Base-by-base conservation (phyloP, 2,888 invertebrate genomes). In the Eumerus sabulonum region DNA sequence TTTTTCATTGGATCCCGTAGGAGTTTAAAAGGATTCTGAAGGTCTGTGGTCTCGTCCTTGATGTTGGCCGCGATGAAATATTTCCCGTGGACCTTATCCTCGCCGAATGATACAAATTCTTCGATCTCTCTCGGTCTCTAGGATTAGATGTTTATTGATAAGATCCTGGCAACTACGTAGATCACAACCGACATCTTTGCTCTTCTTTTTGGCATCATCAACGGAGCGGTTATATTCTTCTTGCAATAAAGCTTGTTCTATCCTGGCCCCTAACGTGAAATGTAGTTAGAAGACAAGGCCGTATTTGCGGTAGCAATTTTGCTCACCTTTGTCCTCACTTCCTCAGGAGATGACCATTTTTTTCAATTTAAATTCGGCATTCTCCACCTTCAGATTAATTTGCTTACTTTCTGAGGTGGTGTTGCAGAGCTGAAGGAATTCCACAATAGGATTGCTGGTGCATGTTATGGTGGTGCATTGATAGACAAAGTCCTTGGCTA, bases 61-160 rank as follows among this genome's bases (percentile, higher is more conserved):
- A 99, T 98, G 82, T 94, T 94, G 1, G 92, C 93, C 1, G 96
- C 94, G 90, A 98, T 98, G 89, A 98, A 99, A 90, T 99, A 98
- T 0, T 97, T 98, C 74, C 95, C 96, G 35, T 96, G 94, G 0
- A 95, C 96, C 93, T 99, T 94, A 88, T 97, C 95, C 82, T 95
- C 93, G 9, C 98, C 97, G 86, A 94, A 92, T 0, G 92, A 92
- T 0, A 94, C 93, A 12, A 98, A 91, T 67, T 94, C 93, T 36
- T 92, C 91, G 1, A 98, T 94, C 83, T 95, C 94, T 91, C 85
- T 99, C 99, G 71, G 93, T 93, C 86, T 98, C 98, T n/a, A 98
- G 85, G 0, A 93, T 90, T 90, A 97, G 96, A 84, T 98, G 98
- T 85, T 96, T 96, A 84, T 96, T 96, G 38, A 98, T 91, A 16